These are phyloP conservation scores for Lamellibrachia luymesi DNA, from an alignment of 1,140 invertebrate genomes.

Conservation along the genomic window DNA sequence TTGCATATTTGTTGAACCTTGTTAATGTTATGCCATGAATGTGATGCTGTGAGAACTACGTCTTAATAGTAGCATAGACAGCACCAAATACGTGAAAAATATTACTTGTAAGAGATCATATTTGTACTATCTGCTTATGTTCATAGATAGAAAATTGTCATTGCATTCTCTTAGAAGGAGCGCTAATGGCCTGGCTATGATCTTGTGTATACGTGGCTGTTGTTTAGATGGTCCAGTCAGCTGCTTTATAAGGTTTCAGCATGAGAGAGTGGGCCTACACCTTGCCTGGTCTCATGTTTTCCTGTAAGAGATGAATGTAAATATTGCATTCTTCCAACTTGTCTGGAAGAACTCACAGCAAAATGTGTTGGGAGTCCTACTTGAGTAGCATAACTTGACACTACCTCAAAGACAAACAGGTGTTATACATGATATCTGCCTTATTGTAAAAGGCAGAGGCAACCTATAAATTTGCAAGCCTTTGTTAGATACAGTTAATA, in stretches of 20 bases:
- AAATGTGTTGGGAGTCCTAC: not conserved
- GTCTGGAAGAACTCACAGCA: not conserved
- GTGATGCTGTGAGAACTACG: not conserved
- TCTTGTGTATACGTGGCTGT: not conserved
- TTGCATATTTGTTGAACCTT: not conserved
- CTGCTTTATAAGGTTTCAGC: not conserved
- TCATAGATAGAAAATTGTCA: not conserved
- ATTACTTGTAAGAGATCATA: not conserved
- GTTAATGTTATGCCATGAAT: not conserved
- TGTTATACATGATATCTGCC: not conserved
- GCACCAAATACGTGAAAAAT: not conserved
- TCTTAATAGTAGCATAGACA: not conserved
- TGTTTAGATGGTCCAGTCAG: not conserved
- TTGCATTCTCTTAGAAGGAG: not conserved
- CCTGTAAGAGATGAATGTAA: not conserved
- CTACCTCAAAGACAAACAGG: not conserved
- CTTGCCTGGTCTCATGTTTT: not conserved
- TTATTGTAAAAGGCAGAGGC: not conserved
- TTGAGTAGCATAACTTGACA: not conserved
- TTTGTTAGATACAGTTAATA: not conserved
- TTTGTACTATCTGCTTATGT: not conserved
- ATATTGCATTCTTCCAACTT: not conserved
- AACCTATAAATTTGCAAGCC: not conserved
- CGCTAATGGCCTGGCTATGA: not conserved
- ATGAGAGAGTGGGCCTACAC: not conserved